phyloP scores from a whole-genome alignment of 1,140 invertebrate species.

The Pemphigus obesinymphae region DNA sequence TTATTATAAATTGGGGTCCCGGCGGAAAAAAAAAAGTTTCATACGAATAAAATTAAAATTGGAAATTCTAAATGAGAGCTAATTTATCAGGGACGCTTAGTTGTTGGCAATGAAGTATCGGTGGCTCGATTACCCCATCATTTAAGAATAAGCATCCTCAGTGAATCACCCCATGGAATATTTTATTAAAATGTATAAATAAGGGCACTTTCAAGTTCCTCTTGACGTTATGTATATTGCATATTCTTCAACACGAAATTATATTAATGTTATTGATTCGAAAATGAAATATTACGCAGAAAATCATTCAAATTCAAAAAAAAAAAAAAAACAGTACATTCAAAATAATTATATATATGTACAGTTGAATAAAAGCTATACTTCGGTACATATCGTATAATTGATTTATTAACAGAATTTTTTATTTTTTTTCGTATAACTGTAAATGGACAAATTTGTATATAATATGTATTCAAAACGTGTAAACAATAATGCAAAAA shows the following conservation, averaged over 20 bases:
- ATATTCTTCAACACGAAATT: background rate
- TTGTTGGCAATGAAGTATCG: constrained; percentile 21
- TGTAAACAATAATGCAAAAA: too few relatives aligned
- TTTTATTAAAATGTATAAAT: constrained; percentile 27
- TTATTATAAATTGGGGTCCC: background rate
- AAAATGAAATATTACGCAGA: background rate
- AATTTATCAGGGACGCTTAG: constrained; percentile 18
- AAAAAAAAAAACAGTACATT: too few relatives aligned
- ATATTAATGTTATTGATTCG: background rate
- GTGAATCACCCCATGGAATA: constrained; percentile 5
- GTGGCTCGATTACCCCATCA: constrained; percentile 23
- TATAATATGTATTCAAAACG: too few relatives aligned
- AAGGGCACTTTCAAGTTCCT: constrained; percentile 4
- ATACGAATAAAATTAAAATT: background rate
- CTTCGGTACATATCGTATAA: too few relatives aligned
- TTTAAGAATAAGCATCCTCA: constrained; percentile 14
- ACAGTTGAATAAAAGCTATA: too few relatives aligned
- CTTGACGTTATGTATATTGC: background rate
- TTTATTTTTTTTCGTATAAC: too few relatives aligned
- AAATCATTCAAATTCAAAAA: too few relatives aligned
- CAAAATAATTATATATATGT: too few relatives aligned
- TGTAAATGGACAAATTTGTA: too few relatives aligned
- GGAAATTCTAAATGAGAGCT: constrained; percentile 11
- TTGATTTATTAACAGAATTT: too few relatives aligned
- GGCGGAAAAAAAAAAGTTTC: background rate